Evolutionary conservation across 2,797 vertebrate species (phyloP).

Genomic region (Aulostomus chinensis): DNA sequence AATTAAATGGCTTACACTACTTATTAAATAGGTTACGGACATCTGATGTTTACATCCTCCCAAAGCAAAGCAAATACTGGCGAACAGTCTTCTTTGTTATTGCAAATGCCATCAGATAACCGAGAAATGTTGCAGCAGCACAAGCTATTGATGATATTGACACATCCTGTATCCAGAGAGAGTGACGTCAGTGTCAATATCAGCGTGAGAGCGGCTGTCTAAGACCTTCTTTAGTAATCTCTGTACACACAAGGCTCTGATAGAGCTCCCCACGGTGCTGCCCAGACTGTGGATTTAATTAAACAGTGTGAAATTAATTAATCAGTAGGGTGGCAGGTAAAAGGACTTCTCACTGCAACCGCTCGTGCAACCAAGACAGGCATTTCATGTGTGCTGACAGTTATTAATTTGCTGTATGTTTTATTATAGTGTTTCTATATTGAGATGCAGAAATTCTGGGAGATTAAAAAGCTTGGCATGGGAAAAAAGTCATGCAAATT

Average conservation of each 20-base stretch:
- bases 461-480: slow-evolving; percentile 61
- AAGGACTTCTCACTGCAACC: slow-evolving; percentile 66
- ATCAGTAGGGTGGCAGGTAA: slow-evolving; percentile 77
- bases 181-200: slow-evolving; percentile 84
- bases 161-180: slow-evolving; percentile 40
- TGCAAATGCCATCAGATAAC: slow-evolving; percentile 46
- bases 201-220: slow-evolving; percentile 74
- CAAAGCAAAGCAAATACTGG: slow-evolving; percentile 22
- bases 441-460: slow-evolving; percentile 57
- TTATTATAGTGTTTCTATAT: slow-evolving; percentile 64
- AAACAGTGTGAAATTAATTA: slow-evolving; percentile 84
- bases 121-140: slow-evolving; percentile 47
- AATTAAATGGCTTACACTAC: no score
- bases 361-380: slow-evolving; percentile 72
- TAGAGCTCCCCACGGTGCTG: slow-evolving; percentile 59
- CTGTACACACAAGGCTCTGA: slow-evolving; percentile 61
- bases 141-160: slow-evolving; percentile 84
- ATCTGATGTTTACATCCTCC: background rate
- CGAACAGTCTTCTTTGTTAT: slow-evolving; percentile 32
- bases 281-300: slow-evolving; percentile 82
- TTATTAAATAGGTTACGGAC: background rate
- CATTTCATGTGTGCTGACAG: slow-evolving; percentile 70
- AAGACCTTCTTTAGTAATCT: slow-evolving; percentile 73
- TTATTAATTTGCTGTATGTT: slow-evolving; percentile 74
- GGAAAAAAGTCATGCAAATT: slow-evolving; percentile 67